A percentile compares a stretch with the other conserved stretches of the same genome.
Conservation (phyloP, 2,797 vertebrate genomes). For the Todus mexicanus region DNA sequence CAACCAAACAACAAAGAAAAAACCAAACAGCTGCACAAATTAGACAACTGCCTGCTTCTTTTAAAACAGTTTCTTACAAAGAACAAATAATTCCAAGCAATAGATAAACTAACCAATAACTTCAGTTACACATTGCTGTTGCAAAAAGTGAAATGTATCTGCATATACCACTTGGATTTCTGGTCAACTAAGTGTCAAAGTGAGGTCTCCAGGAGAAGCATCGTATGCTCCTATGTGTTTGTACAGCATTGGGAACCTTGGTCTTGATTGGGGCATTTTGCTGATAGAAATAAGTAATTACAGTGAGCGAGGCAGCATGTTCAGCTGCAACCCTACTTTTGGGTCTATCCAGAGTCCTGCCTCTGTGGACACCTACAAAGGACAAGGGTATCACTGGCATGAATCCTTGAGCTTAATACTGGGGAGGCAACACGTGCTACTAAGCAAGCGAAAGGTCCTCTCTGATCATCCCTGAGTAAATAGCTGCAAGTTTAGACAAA, state of each 20-base stretch:
- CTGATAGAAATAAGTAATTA: not conserved
- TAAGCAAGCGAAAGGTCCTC: not conserved
- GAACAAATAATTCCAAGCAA: not conserved
- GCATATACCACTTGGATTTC: not conserved
- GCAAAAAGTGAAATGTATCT: not conserved
- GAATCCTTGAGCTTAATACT: not conserved
- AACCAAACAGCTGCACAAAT: not conserved
- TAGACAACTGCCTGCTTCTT: not conserved
- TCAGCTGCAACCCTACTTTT: not conserved
- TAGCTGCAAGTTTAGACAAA: conserved; percentile 12
- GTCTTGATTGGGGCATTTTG: not conserved
- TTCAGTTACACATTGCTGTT: not conserved
- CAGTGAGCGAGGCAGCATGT: fast-evolving
- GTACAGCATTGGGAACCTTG: not conserved
- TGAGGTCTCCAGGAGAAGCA: not conserved
- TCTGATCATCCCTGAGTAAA: conserved; percentile 4
- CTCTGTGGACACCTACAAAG: not conserved
- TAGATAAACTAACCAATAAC: not conserved
- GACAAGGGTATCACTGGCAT: not conserved
- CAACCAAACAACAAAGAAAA: no score
- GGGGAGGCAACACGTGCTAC: not conserved
- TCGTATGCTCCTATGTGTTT: not conserved
- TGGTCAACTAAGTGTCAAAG: not conserved
- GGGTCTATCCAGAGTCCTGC: not conserved
- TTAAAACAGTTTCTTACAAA: not conserved